phyloP scores from a whole-genome alignment of 2,113 vertebrate genomes.

The Aspiorhynchus laticeps region DNA sequence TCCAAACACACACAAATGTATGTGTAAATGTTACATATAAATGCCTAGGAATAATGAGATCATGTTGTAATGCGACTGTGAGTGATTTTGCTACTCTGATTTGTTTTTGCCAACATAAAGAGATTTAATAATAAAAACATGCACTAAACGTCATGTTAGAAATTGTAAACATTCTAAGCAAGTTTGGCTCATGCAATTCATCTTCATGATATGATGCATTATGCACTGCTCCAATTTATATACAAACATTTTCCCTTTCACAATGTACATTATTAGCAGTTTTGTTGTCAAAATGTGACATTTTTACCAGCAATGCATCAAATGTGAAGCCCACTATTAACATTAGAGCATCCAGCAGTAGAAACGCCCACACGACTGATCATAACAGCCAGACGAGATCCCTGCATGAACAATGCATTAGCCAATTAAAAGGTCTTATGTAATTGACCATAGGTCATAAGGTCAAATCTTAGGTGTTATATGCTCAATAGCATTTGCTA shows the following conservation, averaged over 20 bases:
- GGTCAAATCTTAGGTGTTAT: neutral
- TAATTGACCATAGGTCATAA: conserved; percentile 1
- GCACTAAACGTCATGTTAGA: neutral
- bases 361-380: neutral
- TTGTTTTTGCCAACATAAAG: no score
- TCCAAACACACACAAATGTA: no score
- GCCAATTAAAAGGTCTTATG: conserved; percentile 15
- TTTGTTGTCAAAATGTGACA: neutral
- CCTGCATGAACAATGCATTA: neutral
- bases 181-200: neutral
- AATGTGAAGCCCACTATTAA: neutral
- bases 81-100: neutral
- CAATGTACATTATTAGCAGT: neutral
- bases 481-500: neutral
- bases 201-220: neutral
- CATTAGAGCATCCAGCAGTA: neutral
- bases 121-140: no score
- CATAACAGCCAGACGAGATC: neutral
- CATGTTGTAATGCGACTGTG: neutral
- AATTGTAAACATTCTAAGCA: neutral
- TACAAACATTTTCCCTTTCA: neutral
- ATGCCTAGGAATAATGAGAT: no score
- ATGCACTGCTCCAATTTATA: neutral
- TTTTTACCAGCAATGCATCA: neutral
- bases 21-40: no score